Percentiles rank a stretch among this genome's conserved stretches.
Evolutionary conservation across 2,113 vertebrate genomes (phyloP).

Genomic region (Turnix velox): DNA sequence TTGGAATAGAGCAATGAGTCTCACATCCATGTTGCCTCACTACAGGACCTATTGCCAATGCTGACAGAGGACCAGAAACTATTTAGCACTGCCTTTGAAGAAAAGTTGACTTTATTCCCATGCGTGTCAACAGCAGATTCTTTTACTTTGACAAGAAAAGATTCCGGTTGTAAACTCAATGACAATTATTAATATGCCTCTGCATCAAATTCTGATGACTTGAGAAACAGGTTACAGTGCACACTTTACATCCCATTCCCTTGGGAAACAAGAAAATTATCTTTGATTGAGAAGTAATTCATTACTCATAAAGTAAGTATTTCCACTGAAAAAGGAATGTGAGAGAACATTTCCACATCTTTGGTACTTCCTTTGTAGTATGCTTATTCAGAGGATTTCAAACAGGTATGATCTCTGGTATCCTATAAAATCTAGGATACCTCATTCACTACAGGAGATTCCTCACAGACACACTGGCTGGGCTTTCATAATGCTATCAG

Average conservation of each 20-base stretch:
- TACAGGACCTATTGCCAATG: neutral
- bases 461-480: slow-evolving; percentile 5
- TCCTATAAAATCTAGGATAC: neutral
- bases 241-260: neutral
- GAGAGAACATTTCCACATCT: neutral
- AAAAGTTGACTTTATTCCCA: neutral
- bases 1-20: slow-evolving; percentile 17
- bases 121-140: neutral
- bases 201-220: neutral
- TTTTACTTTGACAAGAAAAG: neutral
- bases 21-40: neutral
- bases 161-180: neutral
- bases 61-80: neutral
- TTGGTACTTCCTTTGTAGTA: neutral
- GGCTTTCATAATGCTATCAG: slow-evolving; percentile 25
- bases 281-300: neutral
- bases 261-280: neutral
- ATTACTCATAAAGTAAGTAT: neutral
- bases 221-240: neutral
- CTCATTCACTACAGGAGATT: neutral
- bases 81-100: neutral
- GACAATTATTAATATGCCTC: neutral
- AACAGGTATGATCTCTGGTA: neutral
- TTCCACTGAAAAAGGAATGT: neutral
- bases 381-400: neutral